Conservation (phyloP, 2,797 vertebrate genomes). For the Leptoclinus maculatus region DNA sequence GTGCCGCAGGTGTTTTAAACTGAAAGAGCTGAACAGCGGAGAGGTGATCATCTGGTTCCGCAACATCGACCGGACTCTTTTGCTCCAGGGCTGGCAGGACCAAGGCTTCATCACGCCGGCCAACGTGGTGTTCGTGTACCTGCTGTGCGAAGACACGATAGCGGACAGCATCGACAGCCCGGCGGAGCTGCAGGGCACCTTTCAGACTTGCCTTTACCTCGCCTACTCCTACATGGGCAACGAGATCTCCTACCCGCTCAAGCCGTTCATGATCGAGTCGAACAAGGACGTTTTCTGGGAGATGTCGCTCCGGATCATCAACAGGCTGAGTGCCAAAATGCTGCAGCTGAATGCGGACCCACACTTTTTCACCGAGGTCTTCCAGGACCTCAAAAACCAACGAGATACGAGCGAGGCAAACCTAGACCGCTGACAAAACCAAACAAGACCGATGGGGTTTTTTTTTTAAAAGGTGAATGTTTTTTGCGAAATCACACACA, state of each 20-base stretch:
- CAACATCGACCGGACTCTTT: constrained; percentile 94
- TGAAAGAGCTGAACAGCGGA: constrained; percentile 91
- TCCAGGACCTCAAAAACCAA: constrained; percentile 97
- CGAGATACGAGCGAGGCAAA: constrained; percentile 84
- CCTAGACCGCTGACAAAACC: constrained; percentile 88
- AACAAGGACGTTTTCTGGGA: constrained; percentile 98
- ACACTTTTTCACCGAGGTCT: constrained; percentile 98
- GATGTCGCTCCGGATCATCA: constrained; percentile 92
- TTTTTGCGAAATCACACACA: constrained; percentile 29
- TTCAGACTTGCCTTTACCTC: constrained; percentile 97
- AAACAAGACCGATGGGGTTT: neutral
- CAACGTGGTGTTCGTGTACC: constrained; percentile 97
- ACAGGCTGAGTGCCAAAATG: constrained; percentile 95
- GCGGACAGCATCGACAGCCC: constrained; percentile 87
- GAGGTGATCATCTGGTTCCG: constrained; percentile 97
- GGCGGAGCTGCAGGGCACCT: constrained; percentile 91
- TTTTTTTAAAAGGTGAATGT: constrained; percentile 38
- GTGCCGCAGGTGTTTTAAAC: constrained; percentile 92
- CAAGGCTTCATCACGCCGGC: constrained; percentile 97
- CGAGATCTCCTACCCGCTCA: constrained; percentile 98
- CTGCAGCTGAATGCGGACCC: constrained; percentile 96
- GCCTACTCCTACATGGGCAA: constrained; percentile 99
- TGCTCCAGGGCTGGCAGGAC: constrained; percentile 98
- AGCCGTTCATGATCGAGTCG: constrained; percentile 94
- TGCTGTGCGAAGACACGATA: constrained; percentile 93